Conservation (phyloP, 2,113 vertebrate genomes). For the Pavo muticus region DNA sequence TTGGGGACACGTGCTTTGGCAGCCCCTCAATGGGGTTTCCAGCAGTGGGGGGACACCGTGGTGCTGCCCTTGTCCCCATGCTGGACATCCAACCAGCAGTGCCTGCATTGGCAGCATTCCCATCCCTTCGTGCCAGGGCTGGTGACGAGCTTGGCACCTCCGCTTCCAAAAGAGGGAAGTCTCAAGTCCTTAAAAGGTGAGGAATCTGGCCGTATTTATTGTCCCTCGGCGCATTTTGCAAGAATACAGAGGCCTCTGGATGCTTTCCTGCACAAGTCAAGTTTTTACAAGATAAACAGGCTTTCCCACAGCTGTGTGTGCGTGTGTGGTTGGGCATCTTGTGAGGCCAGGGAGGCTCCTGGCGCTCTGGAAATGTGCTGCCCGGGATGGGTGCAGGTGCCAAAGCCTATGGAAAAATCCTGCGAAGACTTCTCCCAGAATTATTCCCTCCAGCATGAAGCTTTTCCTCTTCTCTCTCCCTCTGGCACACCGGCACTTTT, state of each 20-base stretch:
- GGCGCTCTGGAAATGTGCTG: not conserved
- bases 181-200: constrained; percentile 63
- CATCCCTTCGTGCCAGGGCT: not conserved
- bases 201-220: constrained; percentile 32
- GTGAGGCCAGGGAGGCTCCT: not conserved
- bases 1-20: not conserved
- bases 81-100: not conserved
- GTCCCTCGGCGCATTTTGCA: constrained; percentile 14
- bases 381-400: not conserved
- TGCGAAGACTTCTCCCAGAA: not conserved
- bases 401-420: not conserved
- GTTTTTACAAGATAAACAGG: constrained; percentile 10
- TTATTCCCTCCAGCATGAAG: not conserved
- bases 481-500: not conserved
- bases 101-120: accelerated
- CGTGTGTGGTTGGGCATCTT: not conserved
- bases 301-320: not conserved
- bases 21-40: not conserved
- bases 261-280: not conserved
- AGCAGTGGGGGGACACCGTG: not conserved
- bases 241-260: constrained; percentile 16
- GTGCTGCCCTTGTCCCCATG: accelerated
- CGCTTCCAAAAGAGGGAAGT: not conserved
- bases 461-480: not conserved
- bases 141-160: not conserved